A percentile compares a stretch with the other conserved stretches of the same genome.
These are phyloP conservation scores for Ictidomys tridecemlineatus DNA, from an alignment of 2,113 vertebrate genomes.

Conservation along the genomic window DNA sequence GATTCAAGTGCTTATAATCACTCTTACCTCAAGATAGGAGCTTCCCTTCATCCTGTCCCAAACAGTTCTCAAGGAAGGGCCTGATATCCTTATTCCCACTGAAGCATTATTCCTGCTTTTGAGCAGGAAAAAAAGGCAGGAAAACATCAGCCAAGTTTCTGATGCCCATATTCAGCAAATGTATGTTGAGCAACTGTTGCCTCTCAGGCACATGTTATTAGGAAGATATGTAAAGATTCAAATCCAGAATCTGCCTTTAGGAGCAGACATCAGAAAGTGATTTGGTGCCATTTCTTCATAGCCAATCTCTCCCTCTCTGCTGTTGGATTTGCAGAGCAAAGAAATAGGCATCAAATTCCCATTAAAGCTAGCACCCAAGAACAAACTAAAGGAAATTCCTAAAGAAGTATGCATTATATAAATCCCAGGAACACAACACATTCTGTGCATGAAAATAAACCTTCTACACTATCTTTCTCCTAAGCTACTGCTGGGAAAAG, in stretches of 20 bases:
- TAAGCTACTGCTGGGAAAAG: conserved; percentile 5
- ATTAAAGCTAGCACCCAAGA: background rate
- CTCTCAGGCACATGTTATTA: background rate
- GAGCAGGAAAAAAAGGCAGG: background rate
- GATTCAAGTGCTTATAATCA: background rate
- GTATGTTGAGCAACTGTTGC: background rate
- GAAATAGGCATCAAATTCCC: background rate
- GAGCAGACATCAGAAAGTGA: background rate
- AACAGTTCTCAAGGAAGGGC: background rate
- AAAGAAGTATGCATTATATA: background rate
- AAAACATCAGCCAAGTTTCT: background rate
- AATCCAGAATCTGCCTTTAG: background rate
- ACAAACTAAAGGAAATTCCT: conserved; percentile 7
- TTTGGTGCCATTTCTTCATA: background rate
- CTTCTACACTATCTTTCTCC: background rate
- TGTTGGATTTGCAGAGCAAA: background rate
- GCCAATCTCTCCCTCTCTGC: background rate
- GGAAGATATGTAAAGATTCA: background rate
- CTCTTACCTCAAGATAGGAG: background rate
- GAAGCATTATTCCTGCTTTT: background rate
- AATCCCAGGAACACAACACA: background rate
- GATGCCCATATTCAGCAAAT: background rate
- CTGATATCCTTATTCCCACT: background rate
- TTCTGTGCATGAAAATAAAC: background rate
- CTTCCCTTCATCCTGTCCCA: background rate